A percentile compares a stretch with the other conserved stretches of the same genome.
phyloP scores from a whole-genome alignment of 2,888 invertebrate genomes.

The Cetonia aurata region DNA sequence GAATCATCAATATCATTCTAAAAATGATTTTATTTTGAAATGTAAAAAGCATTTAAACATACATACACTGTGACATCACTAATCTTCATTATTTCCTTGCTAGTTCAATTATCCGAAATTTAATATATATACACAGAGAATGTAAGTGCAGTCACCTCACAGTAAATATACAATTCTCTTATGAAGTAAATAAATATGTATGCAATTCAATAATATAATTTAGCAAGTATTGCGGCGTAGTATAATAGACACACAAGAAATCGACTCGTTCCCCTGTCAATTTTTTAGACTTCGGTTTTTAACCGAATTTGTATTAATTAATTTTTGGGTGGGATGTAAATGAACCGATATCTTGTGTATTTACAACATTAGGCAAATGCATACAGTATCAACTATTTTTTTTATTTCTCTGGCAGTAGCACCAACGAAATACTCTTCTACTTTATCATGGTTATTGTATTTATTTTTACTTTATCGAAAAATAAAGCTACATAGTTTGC shows the following conservation, averaged over 20 bases:
- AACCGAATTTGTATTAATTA: no score
- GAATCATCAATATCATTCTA: not conserved
- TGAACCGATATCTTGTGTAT: no score
- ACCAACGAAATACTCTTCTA: no score
- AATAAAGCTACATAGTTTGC: no score
- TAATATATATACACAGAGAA: constrained; percentile 30
- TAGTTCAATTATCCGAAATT: constrained; percentile 19
- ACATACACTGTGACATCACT: constrained; percentile 20
- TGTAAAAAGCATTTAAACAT: not conserved
- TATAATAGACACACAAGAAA: not conserved
- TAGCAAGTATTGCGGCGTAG: not conserved
- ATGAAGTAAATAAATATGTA: constrained; percentile 28
- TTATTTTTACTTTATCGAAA: no score
- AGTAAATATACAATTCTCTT: constrained; percentile 36
- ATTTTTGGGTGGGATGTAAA: no score
- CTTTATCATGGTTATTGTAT: no score
- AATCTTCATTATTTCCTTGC: constrained; percentile 5
- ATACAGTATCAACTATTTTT: no score
- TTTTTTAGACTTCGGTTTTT: no score
- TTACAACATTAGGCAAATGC: no score
- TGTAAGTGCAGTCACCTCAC: constrained; percentile 45
- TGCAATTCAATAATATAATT: constrained; percentile 7
- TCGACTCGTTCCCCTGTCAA: no score
- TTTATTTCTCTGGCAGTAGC: no score
- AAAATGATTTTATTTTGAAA: not conserved